Base-by-base conservation (phyloP, 1,140 invertebrate genomes). In the Conus ventricosus region DNA sequence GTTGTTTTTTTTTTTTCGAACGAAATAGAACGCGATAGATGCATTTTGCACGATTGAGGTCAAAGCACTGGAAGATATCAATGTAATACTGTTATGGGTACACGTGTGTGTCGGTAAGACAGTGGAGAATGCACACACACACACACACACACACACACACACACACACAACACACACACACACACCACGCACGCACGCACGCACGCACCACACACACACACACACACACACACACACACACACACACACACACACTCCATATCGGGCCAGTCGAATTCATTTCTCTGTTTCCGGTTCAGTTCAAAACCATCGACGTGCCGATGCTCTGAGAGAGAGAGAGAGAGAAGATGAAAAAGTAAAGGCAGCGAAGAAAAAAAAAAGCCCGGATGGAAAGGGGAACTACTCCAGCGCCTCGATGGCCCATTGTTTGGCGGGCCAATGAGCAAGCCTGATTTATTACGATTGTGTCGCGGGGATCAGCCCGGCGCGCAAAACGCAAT, bases 401-500 rank as follows among this genome's bases (percentile, higher is more conserved):
- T 63, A 63, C 60, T 63, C 60, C 60, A 20, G 10, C 76, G 39
- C 39, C 39, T 39, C 39, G 39, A 39, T 39, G 67, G 15, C 80
- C 80, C 39, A 80, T 80, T 80, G 76, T 80, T 80, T 80, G 76
- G 76, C 76, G 76, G 76, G 39, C 76, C 76, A 80, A 80, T 80
- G 76, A 80, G 25, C 76, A 25, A 10, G 25, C 76, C 25, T 80
- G 76, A 80, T 80, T 80, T 80, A 80, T 80, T 80, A 80, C 25
- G 76, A 80, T 80, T 80, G 76, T 80, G 76, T 80, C 76, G 76
- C 76, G 25, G 76, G 25, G 76, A 80, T 80, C 76, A 80, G 76
- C 25, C 76, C 10, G 7, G 76, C 76, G 76, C 76, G 76, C 76
- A 80, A 80, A 80, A 80, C 27, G 76, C 76, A 80, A 80, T 80